Conservation (phyloP, 2,113 vertebrate species). For the Lates calcarifer region DNA sequence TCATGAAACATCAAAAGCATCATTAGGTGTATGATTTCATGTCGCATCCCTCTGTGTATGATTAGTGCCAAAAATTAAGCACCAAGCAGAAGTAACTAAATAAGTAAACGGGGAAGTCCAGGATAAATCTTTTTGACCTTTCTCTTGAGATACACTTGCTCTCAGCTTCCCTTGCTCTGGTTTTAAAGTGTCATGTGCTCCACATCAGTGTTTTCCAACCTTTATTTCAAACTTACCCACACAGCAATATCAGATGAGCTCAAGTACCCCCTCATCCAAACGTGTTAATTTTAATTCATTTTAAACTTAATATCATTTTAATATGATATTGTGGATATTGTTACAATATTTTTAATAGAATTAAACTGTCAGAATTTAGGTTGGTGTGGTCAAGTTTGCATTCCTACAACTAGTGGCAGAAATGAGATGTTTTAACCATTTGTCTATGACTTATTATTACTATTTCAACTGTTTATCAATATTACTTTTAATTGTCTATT, state of each 20-base stretch:
- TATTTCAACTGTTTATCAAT: too few relatives aligned
- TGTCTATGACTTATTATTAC: not conserved
- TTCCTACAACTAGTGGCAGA: not conserved
- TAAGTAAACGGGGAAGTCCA: slow-evolving; percentile 68
- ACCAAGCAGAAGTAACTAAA: slow-evolving; percentile 53
- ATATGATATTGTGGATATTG: not conserved
- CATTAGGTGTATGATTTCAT: slow-evolving; percentile 68
- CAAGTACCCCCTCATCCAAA: not conserved
- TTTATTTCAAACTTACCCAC: not conserved
- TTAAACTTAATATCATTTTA: not conserved
- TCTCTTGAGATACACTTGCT: slow-evolving; percentile 16
- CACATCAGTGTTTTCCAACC: not conserved
- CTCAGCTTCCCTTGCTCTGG: slow-evolving; percentile 8
- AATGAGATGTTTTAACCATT: not conserved
- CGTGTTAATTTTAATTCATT: not conserved
- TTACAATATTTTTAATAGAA: not conserved
- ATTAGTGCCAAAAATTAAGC: slow-evolving; percentile 60
- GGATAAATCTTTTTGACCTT: slow-evolving; percentile 50
- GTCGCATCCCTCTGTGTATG: slow-evolving; percentile 36
- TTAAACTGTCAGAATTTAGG: not conserved
- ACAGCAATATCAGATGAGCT: not conserved
- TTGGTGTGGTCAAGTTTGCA: not conserved
- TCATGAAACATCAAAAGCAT: slow-evolving; percentile 69
- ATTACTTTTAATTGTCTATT: too few relatives aligned
- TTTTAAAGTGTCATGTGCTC: not conserved